A percentile compares a stretch with the other conserved stretches of the same genome.
Conservation (phyloP, 2,113 vertebrate genomes). For the Petroica traversi region DNA sequence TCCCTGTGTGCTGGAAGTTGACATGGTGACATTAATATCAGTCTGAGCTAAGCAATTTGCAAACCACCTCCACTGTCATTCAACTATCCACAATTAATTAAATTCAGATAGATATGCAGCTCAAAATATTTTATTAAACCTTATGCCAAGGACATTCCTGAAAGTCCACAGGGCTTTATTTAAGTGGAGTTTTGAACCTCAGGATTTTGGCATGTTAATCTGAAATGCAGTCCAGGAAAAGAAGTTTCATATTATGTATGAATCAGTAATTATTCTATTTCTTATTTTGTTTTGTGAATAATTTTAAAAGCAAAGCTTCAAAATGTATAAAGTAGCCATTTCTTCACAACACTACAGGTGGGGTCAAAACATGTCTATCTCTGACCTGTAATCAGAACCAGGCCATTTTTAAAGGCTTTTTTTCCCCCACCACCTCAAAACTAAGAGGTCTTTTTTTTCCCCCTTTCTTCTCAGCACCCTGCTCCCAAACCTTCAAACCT, state of each 20-base stretch:
- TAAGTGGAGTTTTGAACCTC: slow-evolving; percentile 69
- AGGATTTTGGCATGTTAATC: slow-evolving; percentile 69
- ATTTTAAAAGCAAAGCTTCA: slow-evolving; percentile 11
- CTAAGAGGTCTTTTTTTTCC: not conserved
- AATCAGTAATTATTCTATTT: slow-evolving; percentile 62
- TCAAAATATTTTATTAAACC: slow-evolving; percentile 57
- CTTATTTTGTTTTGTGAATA: slow-evolving; percentile 44
- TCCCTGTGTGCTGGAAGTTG: not conserved
- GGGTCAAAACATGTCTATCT: not conserved
- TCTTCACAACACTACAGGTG: not conserved
- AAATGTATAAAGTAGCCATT: not conserved
- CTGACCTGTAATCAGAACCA: not conserved
- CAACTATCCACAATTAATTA: slow-evolving; percentile 73
- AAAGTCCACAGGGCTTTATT: slow-evolving; percentile 68
- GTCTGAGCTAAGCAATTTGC: slow-evolving; percentile 32
- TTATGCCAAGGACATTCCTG: slow-evolving; percentile 72
- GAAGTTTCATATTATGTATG: slow-evolving; percentile 57
- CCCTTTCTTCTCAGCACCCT: not conserved
- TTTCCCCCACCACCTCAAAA: not conserved
- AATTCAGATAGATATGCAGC: slow-evolving; percentile 67
- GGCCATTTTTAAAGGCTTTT: not conserved
- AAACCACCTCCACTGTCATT: slow-evolving; percentile 27
- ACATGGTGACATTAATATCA: not conserved
- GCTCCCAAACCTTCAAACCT: not conserved
- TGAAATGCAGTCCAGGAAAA: slow-evolving; percentile 71